These are phyloP conservation scores for Sciurus carolinensis DNA, from an alignment of 2,797 vertebrate species.

Conservation along the genomic window DNA sequence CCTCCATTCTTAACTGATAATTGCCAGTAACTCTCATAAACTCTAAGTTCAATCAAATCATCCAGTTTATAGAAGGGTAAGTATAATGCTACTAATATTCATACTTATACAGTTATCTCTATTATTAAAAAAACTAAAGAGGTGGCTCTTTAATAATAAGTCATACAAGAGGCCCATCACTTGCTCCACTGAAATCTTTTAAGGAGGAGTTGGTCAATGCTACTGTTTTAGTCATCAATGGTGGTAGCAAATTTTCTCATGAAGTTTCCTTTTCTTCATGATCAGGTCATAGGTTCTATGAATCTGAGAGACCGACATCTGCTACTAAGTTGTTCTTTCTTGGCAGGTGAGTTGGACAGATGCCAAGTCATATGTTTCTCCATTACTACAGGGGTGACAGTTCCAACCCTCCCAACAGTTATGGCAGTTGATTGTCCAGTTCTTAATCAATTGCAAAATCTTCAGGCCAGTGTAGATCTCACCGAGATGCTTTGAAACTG, in stretches of 20 bases:
- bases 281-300: neutral
- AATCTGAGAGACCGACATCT: neutral
- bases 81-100: neutral
- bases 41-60: neutral
- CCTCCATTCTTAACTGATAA: constrained; percentile 13
- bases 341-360: neutral
- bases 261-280: neutral
- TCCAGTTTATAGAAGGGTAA: constrained; percentile 3
- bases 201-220: neutral
- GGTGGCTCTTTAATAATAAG: neutral
- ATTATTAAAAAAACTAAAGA: neutral
- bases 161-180: neutral
- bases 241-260: neutral
- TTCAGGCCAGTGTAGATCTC: neutral
- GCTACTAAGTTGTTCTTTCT: neutral
- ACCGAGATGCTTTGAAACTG: neutral
- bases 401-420: neutral
- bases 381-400: neutral
- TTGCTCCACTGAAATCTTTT: neutral
- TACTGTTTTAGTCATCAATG: neutral
- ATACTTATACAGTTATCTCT: neutral
- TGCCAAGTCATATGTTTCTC: neutral
- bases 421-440: neutral
- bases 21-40: constrained; percentile 25
- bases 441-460: neutral